These are phyloP conservation scores for Amphipyra berbera DNA, from an alignment of 2,888 invertebrate genomes.

Conservation along the genomic window DNA sequence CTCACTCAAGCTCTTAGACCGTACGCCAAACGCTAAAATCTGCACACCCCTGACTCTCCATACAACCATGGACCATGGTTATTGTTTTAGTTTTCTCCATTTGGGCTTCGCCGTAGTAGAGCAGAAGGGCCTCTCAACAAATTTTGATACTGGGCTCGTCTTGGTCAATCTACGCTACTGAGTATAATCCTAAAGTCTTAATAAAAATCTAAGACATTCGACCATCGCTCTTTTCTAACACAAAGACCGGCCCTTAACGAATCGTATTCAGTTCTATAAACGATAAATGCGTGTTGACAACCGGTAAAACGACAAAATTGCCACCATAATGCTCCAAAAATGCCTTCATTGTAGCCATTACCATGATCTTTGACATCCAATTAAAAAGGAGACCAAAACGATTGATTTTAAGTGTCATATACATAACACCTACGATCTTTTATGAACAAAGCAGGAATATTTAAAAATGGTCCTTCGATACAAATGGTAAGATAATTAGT, in stretches of 20 bases:
- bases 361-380: constrained; percentile 34
- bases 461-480: not conserved
- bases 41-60: too few relatives aligned
- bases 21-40: too few relatives aligned
- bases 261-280: constrained; percentile 8
- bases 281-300: constrained; percentile 1
- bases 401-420: too few relatives aligned
- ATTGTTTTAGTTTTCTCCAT: too few relatives aligned
- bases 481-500: too few relatives aligned
- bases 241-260: not conserved
- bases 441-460: not conserved
- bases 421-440: not conserved
- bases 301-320: constrained; percentile 22
- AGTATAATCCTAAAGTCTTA: too few relatives aligned
- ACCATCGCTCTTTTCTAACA: not conserved
- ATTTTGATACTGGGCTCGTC: too few relatives aligned
- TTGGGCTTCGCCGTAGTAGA: too few relatives aligned
- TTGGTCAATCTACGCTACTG: too few relatives aligned
- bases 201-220: not conserved
- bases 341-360: constrained; percentile 10
- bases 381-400: constrained; percentile 15
- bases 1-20: too few relatives aligned
- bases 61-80: too few relatives aligned
- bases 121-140: too few relatives aligned
- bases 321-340: constrained; percentile 9